Evolutionary conservation across 2,888 invertebrate genomes (phyloP).

Genomic region (Cremastobaeus sp.): DNA sequence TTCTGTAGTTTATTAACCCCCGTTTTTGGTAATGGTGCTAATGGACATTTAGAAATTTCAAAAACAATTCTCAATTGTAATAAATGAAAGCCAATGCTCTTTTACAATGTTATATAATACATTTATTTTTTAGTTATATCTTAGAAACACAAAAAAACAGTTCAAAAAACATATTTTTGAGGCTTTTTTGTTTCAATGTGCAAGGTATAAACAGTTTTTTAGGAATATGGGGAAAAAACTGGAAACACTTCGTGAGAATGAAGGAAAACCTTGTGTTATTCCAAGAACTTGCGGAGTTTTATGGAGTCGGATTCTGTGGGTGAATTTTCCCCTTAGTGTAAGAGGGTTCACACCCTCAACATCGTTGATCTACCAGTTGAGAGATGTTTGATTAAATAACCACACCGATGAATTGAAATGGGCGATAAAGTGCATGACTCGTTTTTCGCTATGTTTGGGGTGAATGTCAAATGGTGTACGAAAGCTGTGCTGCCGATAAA

Average conservation of each 20-base stretch:
- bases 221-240: no score
- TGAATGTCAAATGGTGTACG: conserved; percentile 60
- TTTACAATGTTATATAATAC: conserved; percentile 23
- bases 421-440: conserved; percentile 77
- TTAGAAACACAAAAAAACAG: no score
- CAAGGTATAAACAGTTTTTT: no score
- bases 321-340: conserved; percentile 54
- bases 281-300: conserved; percentile 59
- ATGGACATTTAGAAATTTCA: conserved; percentile 76
- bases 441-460: conserved; percentile 66
- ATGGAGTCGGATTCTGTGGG: conserved; percentile 71
- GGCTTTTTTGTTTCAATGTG: no score
- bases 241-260: no score
- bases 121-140: no score
- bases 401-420: conserved; percentile 77
- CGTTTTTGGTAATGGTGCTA: conserved; percentile 71
- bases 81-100: no score
- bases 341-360: conserved; percentile 67
- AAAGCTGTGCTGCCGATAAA: conserved; percentile 31
- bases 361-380: conserved; percentile 62
- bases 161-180: no score
- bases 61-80: conserved; percentile 71
- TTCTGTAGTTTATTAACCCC: conserved; percentile 50
- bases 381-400: conserved; percentile 78
- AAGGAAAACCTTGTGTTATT: conserved; percentile 70